Evolutionary conservation across 2,797 vertebrate species (phyloP), one percentile per base, ranked within the genome.

Genomic region (Cryptoprocta ferox): DNA sequence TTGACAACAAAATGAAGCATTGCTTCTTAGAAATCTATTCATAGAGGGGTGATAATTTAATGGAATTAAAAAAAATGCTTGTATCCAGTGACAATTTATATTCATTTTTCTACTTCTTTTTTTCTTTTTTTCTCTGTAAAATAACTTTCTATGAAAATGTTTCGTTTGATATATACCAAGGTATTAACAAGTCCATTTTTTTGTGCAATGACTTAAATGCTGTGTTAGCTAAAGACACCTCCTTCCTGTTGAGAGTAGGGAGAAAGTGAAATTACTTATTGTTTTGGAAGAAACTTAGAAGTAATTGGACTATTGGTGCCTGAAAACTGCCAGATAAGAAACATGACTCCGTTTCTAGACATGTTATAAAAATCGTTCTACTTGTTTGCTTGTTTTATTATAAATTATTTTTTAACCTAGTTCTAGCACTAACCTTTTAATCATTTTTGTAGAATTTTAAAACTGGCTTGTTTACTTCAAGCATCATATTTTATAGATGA

Each of bases 301-400:
- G 12, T 48, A 89, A 75, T 39, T 75, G 26, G 85, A 91, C 2
- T 39, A 35, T 66, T 91, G 18, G 50, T 96, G 68, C 79, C 45
- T 91, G 21, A 80, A 96, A 97, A 89, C 19, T 68, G 14, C 91
- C 13, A 90, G 42, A 19, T 39, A 50, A 82, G 42, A 92, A 82
- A 71, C 2, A 37, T 35, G 30, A 61, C 24, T 80, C 5, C 28
- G 14, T 71, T 93, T 89, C 45, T 93, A 39, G 59, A 42, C 9
- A 39, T 63, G 10, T 45, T 56, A 81, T 81, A 68, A 81, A 90
- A 14, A 85, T 37, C 65, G 32, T 81, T 85, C 73, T 16, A 73
- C 9, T 78, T 92, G 81, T 59, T 85, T 94, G 14, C 42, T 96
- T 95, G 7, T 63, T 80, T 35, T 71, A n/a, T 37, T 85, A 45